Evolutionary conservation across 2,888 invertebrate species (phyloP).

Genomic region (Sinopyrophorus schimmeli): DNA sequence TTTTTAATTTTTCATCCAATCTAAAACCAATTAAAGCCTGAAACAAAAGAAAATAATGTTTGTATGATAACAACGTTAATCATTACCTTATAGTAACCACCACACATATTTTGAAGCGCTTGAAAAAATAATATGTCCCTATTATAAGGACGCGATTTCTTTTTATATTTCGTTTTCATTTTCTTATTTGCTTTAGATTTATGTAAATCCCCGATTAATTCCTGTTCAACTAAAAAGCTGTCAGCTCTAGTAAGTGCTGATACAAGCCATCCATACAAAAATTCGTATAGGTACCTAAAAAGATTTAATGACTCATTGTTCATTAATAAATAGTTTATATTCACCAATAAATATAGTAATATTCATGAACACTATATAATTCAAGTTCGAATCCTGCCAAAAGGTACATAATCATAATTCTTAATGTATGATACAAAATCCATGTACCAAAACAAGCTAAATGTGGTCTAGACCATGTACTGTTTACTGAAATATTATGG

Average conservation of each 20-base stretch:
- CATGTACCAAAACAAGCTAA: conserved; percentile 90
- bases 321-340: conserved; percentile 38
- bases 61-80: conserved; percentile 8
- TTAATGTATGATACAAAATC: conserved; percentile 91
- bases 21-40: conserved; percentile 90
- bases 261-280: conserved; percentile 90
- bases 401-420: conserved; percentile 91
- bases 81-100: conserved; percentile 87
- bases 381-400: conserved; percentile 94
- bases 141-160: conserved; percentile 70
- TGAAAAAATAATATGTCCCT: conserved; percentile 87
- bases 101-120: conserved; percentile 91
- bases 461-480: conserved; percentile 71
- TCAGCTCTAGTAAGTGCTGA: conserved; percentile 91
- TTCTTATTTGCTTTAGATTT: conserved; percentile 61
- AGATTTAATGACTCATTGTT: conserved; percentile 9
- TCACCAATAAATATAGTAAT: conserved; percentile 94
- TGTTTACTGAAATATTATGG: conserved; percentile 69
- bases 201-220: conserved; percentile 55
- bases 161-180: conserved; percentile 67
- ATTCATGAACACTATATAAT: conserved; percentile 94
- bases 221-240: conserved; percentile 74
- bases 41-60: conserved; percentile 39
- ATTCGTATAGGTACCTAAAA: conserved; percentile 86
- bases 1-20: conserved; percentile 81